Conservation (phyloP, 2,113 vertebrate species). For the Indicator maculatus region DNA sequence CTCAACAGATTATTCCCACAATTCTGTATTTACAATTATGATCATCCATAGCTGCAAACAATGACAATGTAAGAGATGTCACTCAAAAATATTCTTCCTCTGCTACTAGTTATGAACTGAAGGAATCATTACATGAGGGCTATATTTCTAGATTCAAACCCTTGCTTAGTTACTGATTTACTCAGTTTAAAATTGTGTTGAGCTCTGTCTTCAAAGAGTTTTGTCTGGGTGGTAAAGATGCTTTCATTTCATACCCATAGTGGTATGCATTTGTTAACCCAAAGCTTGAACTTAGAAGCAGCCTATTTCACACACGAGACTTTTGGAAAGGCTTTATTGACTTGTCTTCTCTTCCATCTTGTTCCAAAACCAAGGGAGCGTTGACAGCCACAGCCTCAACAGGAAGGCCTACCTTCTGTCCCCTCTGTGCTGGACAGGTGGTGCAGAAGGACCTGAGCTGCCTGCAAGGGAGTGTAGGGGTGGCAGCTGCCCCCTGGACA, state of each 20-base stretch:
- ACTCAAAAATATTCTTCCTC: background rate
- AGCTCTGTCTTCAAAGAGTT: background rate
- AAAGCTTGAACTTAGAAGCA: background rate
- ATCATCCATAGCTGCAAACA: background rate
- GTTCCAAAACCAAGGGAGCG: background rate
- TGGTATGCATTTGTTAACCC: background rate
- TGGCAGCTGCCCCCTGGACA: too few species aligned
- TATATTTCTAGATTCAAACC: background rate
- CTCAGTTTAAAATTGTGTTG: background rate
- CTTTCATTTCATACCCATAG: background rate
- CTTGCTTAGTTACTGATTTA: background rate
- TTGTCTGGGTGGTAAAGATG: background rate
- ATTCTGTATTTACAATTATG: background rate
- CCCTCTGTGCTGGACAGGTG: background rate
- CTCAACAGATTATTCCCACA: background rate
- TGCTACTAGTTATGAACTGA: background rate
- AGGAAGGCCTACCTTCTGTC: background rate
- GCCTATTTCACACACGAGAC: fast-evolving
- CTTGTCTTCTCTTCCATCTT: background rate
- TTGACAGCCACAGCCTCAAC: background rate
- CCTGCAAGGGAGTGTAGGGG: background rate
- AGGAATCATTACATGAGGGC: background rate
- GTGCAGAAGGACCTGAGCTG: background rate
- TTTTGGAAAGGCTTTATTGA: background rate
- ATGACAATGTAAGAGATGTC: background rate